Conservation (phyloP, 2,113 vertebrate genomes). For the Gobiocypris rarus region DNA sequence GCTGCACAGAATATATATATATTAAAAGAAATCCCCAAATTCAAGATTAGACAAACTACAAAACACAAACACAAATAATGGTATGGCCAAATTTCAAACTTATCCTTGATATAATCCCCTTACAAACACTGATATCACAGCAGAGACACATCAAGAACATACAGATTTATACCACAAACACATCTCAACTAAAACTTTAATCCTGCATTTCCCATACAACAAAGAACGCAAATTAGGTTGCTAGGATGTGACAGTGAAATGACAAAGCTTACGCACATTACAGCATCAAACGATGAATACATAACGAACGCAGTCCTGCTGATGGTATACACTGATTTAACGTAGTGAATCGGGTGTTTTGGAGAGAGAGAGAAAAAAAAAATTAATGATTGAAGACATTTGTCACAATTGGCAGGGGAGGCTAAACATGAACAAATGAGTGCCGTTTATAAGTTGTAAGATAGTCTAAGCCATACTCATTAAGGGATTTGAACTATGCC, state of each 20-base stretch:
- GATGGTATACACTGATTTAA: constrained; percentile 11
- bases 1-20: constrained; percentile 73
- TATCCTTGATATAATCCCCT: constrained; percentile 31
- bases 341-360: constrained; percentile 17
- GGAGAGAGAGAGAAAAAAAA: not conserved
- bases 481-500: constrained; percentile 25
- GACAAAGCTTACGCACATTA: constrained; percentile 61
- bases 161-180: constrained; percentile 57
- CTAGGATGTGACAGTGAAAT: constrained; percentile 58
- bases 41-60: constrained; percentile 49
- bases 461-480: constrained; percentile 27
- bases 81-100: constrained; percentile 33
- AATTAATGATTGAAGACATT: constrained; percentile 31
- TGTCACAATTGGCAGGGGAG: constrained; percentile 14
- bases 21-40: constrained; percentile 54
- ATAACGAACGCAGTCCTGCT: constrained; percentile 60
- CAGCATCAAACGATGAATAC: constrained; percentile 61
- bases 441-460: constrained; percentile 37
- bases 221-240: constrained; percentile 42
- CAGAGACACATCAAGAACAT: constrained; percentile 66
- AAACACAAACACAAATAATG: constrained; percentile 40
- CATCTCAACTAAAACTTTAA: constrained; percentile 59
- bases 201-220: constrained; percentile 61
- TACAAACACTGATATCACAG: constrained; percentile 47
- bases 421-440: constrained; percentile 13